Base-by-base conservation (phyloP, 2,797 vertebrate genomes). In the Pipistrellus pygmaeus region DNA sequence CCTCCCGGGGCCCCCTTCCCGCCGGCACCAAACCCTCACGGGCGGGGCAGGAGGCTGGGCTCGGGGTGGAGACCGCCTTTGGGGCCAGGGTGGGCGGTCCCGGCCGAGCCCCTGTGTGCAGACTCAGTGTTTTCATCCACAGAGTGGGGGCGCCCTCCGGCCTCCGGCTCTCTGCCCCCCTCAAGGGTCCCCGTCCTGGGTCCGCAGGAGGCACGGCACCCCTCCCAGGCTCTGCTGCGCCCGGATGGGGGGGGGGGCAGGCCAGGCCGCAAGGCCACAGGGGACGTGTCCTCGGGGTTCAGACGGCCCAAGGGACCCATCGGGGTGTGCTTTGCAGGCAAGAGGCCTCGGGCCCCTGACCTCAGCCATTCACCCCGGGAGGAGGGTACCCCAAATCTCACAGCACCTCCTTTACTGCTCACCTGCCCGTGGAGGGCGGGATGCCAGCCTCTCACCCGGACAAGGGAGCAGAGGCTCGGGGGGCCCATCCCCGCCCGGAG, bases 171-270 rank as follows among this genome's bases (percentile, higher is more conserved):
- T 32, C 20, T 9, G 35, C 6, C 0, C 6, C 68, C 30, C 77
- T 18, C 23, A 2, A 6, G n/a, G 8, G 20, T 9, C 35, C 14
- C 88, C 71, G 3, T 44, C 21, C 81, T 2, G 35, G 71, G 80
- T 35, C 69, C 41, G 69, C 2, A 0, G 12, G 2, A 10, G 20
- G 48, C 48, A 0, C 1, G 35, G 32, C 32, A 6, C 20, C 68
- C 84, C 0, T 6, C 66, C 32, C 10, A 0, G 0, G 41, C 30
- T 5, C 10, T 0, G 1, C 3, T 0, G 64, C 2, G n/a, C 6
- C 0, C 12, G 4, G 53, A 6, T 3, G 32, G 25, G 32, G 13
- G 8, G 27, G 2, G 17, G 2, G 15, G 15, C 18, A 21, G 7
- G 2, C 15, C 53, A 30, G 14, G 8, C 41, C 4, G 15, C 38